These are phyloP conservation scores for Baronia brevicornis DNA, from an alignment of 2,888 invertebrate species.

Conservation along the genomic window DNA sequence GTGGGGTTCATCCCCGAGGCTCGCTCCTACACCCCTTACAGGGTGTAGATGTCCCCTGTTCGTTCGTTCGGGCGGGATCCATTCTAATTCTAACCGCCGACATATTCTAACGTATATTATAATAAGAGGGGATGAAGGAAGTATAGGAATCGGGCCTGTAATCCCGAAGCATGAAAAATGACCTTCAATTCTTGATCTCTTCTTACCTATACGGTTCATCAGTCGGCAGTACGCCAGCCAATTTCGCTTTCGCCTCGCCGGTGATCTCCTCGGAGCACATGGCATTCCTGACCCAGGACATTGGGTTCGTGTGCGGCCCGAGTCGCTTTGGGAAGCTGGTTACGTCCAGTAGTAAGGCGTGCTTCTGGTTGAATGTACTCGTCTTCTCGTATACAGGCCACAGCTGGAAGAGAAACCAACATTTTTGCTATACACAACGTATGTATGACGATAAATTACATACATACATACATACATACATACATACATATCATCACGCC, in stretches of 20 bases:
- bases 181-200: no score
- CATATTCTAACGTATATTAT: no score
- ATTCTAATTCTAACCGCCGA: no score
- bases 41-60: no score
- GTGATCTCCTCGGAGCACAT: constrained; percentile 18
- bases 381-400: constrained; percentile 32
- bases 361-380: constrained; percentile 28
- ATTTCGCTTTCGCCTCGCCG: constrained; percentile 25
- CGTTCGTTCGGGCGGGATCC: no score
- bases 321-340: constrained; percentile 22
- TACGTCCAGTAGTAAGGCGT: constrained; percentile 26
- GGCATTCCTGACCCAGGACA: constrained; percentile 29
- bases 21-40: no score
- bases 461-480: background rate
- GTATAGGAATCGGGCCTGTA: no score
- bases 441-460: no score
- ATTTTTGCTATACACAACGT: no score
- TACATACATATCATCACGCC: background rate
- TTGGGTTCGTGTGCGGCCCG: constrained; percentile 21
- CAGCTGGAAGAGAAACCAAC: constrained; percentile 24
- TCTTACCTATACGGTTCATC: constrained; percentile 33
- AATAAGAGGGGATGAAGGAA: no score
- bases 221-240: constrained; percentile 32
- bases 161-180: no score
- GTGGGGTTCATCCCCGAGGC: no score